Conservation (phyloP, 1,140 invertebrate genomes). For the Temnothorax curvispinosus region DNA sequence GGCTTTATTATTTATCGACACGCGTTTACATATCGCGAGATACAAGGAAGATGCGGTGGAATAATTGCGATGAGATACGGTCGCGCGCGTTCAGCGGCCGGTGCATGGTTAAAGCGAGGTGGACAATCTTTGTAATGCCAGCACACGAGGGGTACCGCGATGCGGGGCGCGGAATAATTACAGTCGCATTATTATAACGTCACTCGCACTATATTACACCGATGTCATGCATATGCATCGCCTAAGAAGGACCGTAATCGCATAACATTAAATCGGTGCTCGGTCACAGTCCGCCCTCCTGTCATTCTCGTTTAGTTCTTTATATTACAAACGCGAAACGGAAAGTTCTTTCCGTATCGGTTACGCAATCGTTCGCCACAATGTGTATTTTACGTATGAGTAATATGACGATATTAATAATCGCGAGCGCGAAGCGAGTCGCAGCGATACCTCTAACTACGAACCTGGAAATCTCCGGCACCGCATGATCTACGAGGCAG, state of each 20-base stretch:
- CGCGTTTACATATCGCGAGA: constrained; percentile 60
- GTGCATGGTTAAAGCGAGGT: constrained; percentile 64
- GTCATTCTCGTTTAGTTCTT: constrained; percentile 59
- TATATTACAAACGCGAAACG: neutral
- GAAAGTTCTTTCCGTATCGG: constrained; percentile 38
- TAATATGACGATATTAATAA: constrained; percentile 23
- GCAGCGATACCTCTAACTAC: constrained; percentile 1
- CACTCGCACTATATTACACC: constrained; percentile 80
- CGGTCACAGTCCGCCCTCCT: constrained; percentile 62
- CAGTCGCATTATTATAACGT: constrained; percentile 82
- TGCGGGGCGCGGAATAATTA: constrained; percentile 77
- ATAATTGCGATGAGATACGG: constrained; percentile 53
- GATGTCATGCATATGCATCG: constrained; percentile 81
- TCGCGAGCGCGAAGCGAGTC: neutral
- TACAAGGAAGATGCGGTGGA: constrained; percentile 56
- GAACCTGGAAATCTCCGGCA: constrained; percentile 28
- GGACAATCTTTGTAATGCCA: neutral
- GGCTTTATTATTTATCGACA: constrained; percentile 72
- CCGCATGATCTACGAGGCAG: constrained; percentile 57
- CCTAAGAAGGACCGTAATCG: constrained; percentile 65
- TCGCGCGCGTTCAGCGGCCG: constrained; percentile 65
- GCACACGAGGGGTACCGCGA: neutral
- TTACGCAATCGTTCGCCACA: neutral
- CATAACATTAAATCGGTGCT: constrained; percentile 66
- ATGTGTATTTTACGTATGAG: constrained; percentile 3